Evolutionary conservation across 1,140 invertebrate genomes (phyloP).

Genomic region (Microplitis demolitor): DNA sequence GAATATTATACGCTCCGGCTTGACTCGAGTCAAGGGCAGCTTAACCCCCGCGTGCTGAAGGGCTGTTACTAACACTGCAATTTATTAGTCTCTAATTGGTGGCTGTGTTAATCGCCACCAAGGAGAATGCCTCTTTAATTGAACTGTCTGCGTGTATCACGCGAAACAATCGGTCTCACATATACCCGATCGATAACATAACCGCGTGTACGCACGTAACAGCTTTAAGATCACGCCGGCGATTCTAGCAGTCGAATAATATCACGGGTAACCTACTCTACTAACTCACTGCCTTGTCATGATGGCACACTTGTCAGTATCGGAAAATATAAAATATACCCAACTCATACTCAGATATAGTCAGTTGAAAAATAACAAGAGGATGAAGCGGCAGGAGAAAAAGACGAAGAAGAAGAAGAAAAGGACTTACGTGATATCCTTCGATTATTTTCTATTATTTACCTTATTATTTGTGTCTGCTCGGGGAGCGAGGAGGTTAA

Average conservation of each 20-base stretch:
- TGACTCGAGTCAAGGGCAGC: background rate
- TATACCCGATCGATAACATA: background rate
- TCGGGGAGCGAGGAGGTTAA: constrained; percentile 41
- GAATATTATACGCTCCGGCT: background rate
- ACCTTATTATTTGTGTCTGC: constrained; percentile 46
- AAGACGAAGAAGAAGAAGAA: background rate
- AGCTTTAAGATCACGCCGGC: background rate
- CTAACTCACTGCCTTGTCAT: too few species aligned
- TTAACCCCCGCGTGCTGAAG: constrained; percentile 18
- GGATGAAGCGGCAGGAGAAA: background rate
- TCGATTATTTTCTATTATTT: constrained; percentile 50
- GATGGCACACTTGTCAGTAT: too few species aligned
- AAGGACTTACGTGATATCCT: constrained; percentile 33
- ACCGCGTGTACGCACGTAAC: background rate
- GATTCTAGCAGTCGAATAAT: too few species aligned
- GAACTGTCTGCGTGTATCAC: constrained; percentile 38
- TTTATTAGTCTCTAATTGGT: constrained; percentile 55
- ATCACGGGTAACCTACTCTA: too few species aligned
- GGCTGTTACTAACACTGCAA: constrained; percentile 39
- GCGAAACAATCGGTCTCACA: background rate
- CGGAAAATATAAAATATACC: too few species aligned
- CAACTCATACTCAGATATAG: too few species aligned
- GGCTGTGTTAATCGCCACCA: constrained; percentile 40
- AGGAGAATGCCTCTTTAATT: constrained; percentile 42
- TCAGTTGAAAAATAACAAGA: background rate